Conservation (phyloP, 2,797 vertebrate genomes). For the Thripadectes ignobilis region DNA sequence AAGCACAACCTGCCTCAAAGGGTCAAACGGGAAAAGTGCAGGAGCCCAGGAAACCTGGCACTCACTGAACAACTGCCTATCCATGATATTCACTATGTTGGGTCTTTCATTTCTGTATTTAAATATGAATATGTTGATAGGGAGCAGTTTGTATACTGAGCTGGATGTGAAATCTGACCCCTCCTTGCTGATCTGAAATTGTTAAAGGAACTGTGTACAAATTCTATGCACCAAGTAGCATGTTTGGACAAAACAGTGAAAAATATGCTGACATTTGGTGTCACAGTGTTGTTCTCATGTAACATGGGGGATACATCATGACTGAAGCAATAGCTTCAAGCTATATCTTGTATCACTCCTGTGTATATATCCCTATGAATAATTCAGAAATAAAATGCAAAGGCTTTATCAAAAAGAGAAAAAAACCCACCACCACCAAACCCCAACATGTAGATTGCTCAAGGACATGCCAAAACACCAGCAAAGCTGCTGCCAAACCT, state of each 20-base stretch:
- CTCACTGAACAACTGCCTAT: background rate
- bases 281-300: background rate
- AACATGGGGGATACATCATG: accelerated
- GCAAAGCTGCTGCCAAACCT: background rate
- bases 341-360: background rate
- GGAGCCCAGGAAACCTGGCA: background rate
- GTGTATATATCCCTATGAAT: background rate
- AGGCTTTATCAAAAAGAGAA: background rate
- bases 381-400: background rate
- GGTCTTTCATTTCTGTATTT: background rate
- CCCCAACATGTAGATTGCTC: background rate
- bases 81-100: background rate
- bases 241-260: background rate
- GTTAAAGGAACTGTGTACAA: background rate
- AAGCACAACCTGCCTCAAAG: background rate
- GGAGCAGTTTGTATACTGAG: background rate
- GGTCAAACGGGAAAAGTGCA: background rate
- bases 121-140: background rate
- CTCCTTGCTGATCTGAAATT: background rate
- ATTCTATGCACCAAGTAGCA: background rate
- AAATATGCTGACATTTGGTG: background rate
- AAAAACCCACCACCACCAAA: accelerated
- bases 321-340: background rate
- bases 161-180: background rate
- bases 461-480: background rate